Evolutionary conservation across 2,797 vertebrate species (phyloP).

Genomic region (Euthynnus affinis): DNA sequence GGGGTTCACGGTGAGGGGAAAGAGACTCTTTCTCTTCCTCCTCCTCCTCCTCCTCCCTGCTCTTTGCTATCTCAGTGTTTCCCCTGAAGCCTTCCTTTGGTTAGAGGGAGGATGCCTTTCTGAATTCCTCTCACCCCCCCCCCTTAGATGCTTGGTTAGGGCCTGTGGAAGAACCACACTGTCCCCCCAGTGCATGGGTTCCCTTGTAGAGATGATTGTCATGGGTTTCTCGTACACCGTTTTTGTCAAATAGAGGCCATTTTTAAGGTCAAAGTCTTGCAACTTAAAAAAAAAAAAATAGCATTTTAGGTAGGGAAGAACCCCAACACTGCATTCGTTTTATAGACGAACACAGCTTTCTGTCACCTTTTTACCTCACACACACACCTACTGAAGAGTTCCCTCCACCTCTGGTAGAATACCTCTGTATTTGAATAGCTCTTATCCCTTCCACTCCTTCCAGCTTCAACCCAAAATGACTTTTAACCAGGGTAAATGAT

Average conservation of each 20-base stretch:
- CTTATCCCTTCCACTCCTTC: constrained; percentile 73
- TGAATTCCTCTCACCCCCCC: constrained; percentile 48
- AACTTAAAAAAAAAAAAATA: constrained; percentile 69
- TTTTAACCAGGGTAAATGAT: constrained; percentile 76
- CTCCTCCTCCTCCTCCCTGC: constrained; percentile 43
- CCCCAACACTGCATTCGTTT: constrained; percentile 67
- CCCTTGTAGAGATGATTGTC: constrained; percentile 67
- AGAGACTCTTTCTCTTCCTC: constrained; percentile 30
- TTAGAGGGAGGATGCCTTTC: constrained; percentile 74
- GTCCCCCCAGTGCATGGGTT: constrained; percentile 86
- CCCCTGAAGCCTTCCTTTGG: constrained; percentile 70
- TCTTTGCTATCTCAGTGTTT: constrained; percentile 76
- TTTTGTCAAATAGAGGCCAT: constrained; percentile 85
- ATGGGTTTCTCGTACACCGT: constrained; percentile 65
- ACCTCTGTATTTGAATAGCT: constrained; percentile 75
- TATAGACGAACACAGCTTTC: constrained; percentile 71
- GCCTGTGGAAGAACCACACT: constrained; percentile 84
- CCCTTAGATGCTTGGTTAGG: constrained; percentile 76
- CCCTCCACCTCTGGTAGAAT: constrained; percentile 74
- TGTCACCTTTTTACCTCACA: constrained; percentile 80
- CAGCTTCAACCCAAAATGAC: constrained; percentile 78
- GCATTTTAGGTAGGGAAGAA: constrained; percentile 63
- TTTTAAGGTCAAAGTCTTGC: constrained; percentile 81
- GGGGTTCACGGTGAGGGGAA: constrained; percentile 61
- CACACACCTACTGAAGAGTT: constrained; percentile 73